phyloP scores from a whole-genome alignment of 2,797 vertebrate genomes.

The Passerculus sandwichensis region DNA sequence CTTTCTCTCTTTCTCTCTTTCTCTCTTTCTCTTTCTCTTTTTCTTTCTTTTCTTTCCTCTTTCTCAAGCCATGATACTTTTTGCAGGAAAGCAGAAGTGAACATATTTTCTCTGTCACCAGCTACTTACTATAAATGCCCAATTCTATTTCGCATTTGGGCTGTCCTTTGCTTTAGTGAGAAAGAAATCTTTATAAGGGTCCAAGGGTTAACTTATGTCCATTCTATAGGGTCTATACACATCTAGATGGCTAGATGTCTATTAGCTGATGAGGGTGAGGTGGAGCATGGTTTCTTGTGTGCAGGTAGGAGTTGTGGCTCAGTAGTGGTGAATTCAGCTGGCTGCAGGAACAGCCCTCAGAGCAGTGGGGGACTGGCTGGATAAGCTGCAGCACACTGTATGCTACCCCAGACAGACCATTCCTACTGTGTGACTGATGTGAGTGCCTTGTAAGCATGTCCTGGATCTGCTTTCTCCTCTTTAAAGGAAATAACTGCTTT shows the following conservation, averaged over 20 bases:
- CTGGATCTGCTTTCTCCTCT: not conserved
- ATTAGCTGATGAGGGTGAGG: not conserved
- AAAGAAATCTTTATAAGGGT: not conserved
- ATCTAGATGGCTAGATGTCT: not conserved
- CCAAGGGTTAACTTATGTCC: not conserved
- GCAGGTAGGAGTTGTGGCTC: not conserved
- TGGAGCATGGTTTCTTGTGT: accelerated
- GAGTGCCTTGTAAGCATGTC: not conserved
- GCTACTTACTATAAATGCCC: not conserved
- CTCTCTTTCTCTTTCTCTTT: no score
- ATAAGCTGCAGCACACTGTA: not conserved
- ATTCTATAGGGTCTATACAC: not conserved
- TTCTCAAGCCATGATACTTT: not conserved
- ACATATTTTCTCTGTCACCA: not conserved
- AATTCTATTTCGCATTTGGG: not conserved
- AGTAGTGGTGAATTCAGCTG: not conserved
- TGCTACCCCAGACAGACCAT: not conserved
- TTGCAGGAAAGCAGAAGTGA: not conserved
- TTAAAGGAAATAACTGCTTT: not conserved
- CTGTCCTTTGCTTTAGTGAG: not conserved
- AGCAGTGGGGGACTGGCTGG: not conserved
- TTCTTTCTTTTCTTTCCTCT: not conserved
- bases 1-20: not conserved
- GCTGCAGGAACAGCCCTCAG: not conserved
- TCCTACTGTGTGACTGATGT: not conserved